Evolutionary conservation across 2,113 vertebrate species (phyloP), one percentile per base, ranked within the genome.

Genomic region (Cichladusa arquata): DNA sequence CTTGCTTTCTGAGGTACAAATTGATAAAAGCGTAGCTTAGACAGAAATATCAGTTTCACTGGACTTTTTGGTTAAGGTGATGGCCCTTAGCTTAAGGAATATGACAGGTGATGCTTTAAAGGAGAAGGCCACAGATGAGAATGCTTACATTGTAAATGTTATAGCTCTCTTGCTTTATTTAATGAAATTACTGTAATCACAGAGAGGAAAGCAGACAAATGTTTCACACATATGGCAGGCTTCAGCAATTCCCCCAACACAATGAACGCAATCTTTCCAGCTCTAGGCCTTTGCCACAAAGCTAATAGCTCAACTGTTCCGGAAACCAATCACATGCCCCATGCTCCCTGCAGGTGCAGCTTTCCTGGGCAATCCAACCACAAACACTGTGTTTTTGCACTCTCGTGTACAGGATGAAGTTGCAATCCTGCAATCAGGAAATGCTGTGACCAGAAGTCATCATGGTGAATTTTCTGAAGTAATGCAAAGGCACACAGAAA

Each of bases 231-330:
- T 72, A 92, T 64, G 93, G 80, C 72, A 89, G 60, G 73, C 83
- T 95, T 88, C 89, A 71, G 42, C 86, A 81, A 89, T 95, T 92
- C 48, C 28, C 70, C 53, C 64, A 84, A 67, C 56, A 78, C 92
- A 93, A 67, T 78, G 72, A 92, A 67, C 15, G 33, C 67, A 93
- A 31, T 79, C 48, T 92, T 93, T 95, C 91, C 95, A 95, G 76
- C 89, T 95, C 89, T 78, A 95, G 91, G 88, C 77, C 80, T 95
- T 74, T 81, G 86, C 94, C 91, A 92, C 88, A 92, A 91, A 84
- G 61, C 91, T 72, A 93, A 79, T 71, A 88, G 86, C 72, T 94
- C 72, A 58, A 7, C 83, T 96, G 77, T 93, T 97, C 91, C 2
- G 2, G 92, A 93, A 93, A 89, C 65, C 81, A 78, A 71, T 86